Percentiles rank a stretch among this genome's conserved stretches.
These are phyloP conservation scores for Oreochromis tanganicae DNA, from an alignment of 2,113 vertebrate species.

Conservation along the genomic window DNA sequence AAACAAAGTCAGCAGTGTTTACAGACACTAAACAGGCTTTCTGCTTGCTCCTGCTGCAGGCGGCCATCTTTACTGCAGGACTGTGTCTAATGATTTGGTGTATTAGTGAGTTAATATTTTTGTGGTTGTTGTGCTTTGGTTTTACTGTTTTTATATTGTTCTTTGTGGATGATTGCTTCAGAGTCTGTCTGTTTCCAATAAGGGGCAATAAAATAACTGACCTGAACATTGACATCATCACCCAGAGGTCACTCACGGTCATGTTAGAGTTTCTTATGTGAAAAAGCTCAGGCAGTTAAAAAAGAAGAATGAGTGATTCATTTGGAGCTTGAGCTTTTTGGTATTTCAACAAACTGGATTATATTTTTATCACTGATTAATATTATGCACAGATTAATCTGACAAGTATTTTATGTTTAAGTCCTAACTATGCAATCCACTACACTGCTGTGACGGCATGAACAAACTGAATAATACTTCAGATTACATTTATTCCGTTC, in stretches of 20 bases:
- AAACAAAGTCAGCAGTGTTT: rapidly evolving
- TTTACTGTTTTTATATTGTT: neutral
- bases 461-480: neutral
- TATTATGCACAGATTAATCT: neutral
- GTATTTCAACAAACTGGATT: rapidly evolving
- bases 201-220: neutral
- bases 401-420: neutral
- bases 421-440: neutral
- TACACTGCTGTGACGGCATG: neutral
- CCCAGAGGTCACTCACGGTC: neutral
- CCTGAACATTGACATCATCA: neutral
- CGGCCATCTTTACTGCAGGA: rapidly evolving
- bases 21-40: neutral
- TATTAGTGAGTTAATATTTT: neutral
- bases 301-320: neutral
- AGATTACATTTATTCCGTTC: neutral
- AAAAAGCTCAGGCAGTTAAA: neutral
- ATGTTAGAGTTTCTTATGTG: rapidly evolving
- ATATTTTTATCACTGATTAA: neutral
- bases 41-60: neutral
- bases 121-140: neutral
- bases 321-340: neutral
- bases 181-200: neutral
- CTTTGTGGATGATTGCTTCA: rapidly evolving
- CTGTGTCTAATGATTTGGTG: neutral